phyloP scores from a whole-genome alignment of 2,888 invertebrate species.

The Watsonalla cultraria region DNA sequence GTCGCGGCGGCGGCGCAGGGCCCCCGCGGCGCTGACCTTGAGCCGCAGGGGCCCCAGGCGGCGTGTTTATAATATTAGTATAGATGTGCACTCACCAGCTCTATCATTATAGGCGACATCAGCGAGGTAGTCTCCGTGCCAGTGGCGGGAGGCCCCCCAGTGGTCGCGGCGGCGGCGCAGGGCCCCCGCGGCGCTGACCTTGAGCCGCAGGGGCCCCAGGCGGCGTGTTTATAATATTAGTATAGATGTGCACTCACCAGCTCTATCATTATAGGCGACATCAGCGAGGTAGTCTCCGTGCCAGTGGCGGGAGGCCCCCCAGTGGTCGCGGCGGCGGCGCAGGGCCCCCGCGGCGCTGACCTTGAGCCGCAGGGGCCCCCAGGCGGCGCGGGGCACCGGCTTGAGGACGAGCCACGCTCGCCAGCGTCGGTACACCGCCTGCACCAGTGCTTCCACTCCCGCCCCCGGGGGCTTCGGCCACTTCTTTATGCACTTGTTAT shows the following conservation, averaged over 20 bases:
- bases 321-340: constrained; percentile 40
- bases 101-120: constrained; percentile 46
- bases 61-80: too few species aligned
- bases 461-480: constrained; percentile 91
- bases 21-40: too few species aligned
- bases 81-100: constrained; percentile 34
- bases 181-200: too few species aligned
- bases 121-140: constrained; percentile 68
- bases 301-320: constrained; percentile 62
- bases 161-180: constrained; percentile 33
- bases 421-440: constrained; percentile 86
- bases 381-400: constrained; percentile 82
- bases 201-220: too few species aligned
- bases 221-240: too few species aligned
- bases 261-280: constrained; percentile 44
- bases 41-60: too few species aligned
- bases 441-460: constrained; percentile 77
- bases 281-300: constrained; percentile 63
- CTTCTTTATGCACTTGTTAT: constrained; percentile 43
- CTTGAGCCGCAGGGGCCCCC: constrained; percentile 87
- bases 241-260: constrained; percentile 32
- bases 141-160: constrained; percentile 59
- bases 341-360: constrained; percentile 63
- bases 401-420: constrained; percentile 91
- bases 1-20: constrained; percentile 34